Percentiles rank a stretch among this genome's conserved stretches.
Evolutionary conservation across 92 coral and sea anemone genomes (phyloP).

Genomic region (Bergia puertoricense): DNA sequence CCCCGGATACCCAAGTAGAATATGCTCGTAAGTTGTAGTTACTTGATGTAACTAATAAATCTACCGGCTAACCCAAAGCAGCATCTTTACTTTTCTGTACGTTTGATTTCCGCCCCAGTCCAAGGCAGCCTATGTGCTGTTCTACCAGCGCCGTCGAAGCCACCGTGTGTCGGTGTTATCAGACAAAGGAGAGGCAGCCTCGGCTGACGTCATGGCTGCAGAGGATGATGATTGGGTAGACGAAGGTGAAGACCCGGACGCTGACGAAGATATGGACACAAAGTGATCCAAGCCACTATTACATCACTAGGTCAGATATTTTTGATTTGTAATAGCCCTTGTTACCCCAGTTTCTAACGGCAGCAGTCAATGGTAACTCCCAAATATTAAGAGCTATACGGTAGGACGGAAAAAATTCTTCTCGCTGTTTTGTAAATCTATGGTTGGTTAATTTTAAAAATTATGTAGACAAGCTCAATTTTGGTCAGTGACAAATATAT

Average conservation of each 20-base stretch:
- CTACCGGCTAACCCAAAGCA: not conserved
- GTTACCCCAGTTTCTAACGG: not conserved
- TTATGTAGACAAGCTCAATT: too few species aligned
- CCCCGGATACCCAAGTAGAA: too few species aligned
- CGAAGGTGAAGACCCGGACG: constrained; percentile 57
- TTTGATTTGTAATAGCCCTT: not conserved
- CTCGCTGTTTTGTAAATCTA: too few species aligned
- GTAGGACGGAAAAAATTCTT: too few species aligned
- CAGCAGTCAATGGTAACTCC: not conserved
- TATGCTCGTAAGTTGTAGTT: not conserved
- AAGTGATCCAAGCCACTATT: constrained; percentile 8
- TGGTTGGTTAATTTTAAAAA: too few species aligned
- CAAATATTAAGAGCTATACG: not conserved
- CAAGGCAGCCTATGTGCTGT: constrained; percentile 86
- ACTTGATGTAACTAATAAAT: not conserved
- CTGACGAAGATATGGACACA: constrained; percentile 68
- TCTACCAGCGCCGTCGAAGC: constrained; percentile 74
- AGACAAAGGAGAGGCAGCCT: constrained; percentile 31
- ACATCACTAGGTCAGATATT: not conserved
- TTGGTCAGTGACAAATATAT: too few species aligned
- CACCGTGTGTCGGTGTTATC: constrained; percentile 43
- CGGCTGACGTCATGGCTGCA: constrained; percentile 19
- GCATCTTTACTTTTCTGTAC: not conserved
- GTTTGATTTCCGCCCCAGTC: constrained; percentile 51
- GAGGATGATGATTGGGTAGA: constrained; percentile 55